Evolutionary conservation across 2,113 vertebrate species (phyloP).

Genomic region (Pipra filicauda): DNA sequence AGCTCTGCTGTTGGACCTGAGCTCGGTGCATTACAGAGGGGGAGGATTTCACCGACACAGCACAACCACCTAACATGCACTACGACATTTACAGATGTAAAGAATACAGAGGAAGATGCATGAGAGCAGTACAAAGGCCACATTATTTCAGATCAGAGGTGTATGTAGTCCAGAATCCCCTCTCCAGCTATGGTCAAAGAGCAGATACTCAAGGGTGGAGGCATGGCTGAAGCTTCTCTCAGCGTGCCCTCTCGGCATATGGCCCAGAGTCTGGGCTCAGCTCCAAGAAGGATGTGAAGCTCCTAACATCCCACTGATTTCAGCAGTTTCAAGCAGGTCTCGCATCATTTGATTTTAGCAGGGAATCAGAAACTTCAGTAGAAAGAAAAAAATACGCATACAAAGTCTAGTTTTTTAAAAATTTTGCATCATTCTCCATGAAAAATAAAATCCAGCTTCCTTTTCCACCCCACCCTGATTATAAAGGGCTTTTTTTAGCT

Average conservation of each 20-base stretch:
- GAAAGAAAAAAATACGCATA: neutral
- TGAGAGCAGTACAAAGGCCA: neutral
- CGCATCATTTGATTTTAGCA: neutral
- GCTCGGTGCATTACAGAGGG: neutral
- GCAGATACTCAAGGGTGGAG: neutral
- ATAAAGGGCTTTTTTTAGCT: neutral
- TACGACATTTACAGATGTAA: neutral
- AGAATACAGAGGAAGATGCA: neutral
- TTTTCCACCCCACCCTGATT: neutral
- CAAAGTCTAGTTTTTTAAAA: neutral
- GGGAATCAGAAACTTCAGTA: slow-evolving; percentile 3
- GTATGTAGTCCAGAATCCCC: neutral
- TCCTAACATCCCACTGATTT: neutral
- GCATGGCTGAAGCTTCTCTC: neutral
- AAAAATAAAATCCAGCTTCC: neutral
- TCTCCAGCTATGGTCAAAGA: neutral
- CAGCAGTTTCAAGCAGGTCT: neutral
- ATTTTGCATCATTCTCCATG: neutral
- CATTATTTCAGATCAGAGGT: neutral
- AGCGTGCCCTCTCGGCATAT: neutral
- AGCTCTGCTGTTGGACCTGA: neutral
- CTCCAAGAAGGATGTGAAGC: slow-evolving; percentile 2
- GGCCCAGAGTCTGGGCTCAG: neutral
- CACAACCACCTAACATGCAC: neutral
- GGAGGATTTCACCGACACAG: neutral